Percentiles rank a stretch among this genome's conserved stretches.
Conservation (phyloP, 2,797 vertebrate species). For the Thripadectes ignobilis region DNA sequence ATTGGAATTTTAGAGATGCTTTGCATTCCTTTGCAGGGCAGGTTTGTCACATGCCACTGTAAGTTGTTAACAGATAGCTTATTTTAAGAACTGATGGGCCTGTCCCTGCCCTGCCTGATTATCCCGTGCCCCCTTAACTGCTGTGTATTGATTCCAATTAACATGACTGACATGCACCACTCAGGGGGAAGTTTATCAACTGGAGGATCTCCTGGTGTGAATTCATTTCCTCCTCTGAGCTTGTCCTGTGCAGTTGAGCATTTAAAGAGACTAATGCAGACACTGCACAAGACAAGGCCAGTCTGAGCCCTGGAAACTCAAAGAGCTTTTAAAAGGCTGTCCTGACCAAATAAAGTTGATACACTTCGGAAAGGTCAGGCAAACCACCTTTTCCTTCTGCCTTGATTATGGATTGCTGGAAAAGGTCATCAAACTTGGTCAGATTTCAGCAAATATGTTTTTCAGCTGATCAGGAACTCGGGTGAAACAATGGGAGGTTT, state of each 20-base stretch:
- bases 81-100: conserved; percentile 43
- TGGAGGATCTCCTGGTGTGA: conserved; percentile 70
- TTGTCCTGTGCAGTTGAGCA: conserved; percentile 61
- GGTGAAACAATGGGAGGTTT: background rate
- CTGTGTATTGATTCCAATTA: conserved; percentile 78
- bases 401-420: background rate
- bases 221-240: conserved; percentile 77
- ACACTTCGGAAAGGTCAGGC: background rate
- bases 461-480: background rate
- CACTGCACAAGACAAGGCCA: background rate
- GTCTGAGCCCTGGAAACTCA: background rate
- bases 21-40: conserved; percentile 37
- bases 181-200: conserved; percentile 75
- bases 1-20: conserved; percentile 44
- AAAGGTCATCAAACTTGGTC: background rate
- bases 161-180: conserved; percentile 71
- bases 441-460: background rate
- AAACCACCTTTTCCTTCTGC: background rate
- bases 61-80: conserved; percentile 39
- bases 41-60: conserved; percentile 25
- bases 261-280: conserved; percentile 54
- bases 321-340: background rate
- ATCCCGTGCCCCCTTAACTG: conserved; percentile 65
- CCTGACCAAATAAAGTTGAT: background rate
- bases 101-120: conserved; percentile 70